These are phyloP conservation scores for Channa striata DNA, from an alignment of 2,797 vertebrate genomes.

Conservation along the genomic window DNA sequence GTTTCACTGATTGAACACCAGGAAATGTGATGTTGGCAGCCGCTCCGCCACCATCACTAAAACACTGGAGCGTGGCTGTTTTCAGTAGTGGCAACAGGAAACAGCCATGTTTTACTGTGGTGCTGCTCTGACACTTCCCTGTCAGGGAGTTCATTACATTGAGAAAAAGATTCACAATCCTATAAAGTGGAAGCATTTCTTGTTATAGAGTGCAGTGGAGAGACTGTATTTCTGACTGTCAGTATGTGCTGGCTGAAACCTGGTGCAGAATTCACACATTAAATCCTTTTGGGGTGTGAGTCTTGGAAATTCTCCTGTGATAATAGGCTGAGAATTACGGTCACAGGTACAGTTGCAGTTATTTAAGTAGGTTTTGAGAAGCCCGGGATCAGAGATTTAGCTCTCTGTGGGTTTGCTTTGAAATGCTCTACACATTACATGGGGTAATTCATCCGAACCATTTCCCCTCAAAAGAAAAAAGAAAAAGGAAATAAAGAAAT, in stretches of 20 bases:
- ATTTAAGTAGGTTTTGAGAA: conserved; percentile 26
- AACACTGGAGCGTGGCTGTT: conserved; percentile 33
- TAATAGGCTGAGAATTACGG: conserved; percentile 25
- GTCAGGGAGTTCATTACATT: conserved; percentile 63
- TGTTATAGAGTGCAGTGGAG: conserved; percentile 33
- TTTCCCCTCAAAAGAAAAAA: conserved; percentile 6
- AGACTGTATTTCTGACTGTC: conserved; percentile 22
- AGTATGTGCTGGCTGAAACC: conserved; percentile 21
- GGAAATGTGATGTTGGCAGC: conserved; percentile 47
- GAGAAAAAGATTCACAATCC: conserved; percentile 52
- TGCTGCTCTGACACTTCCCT: conserved; percentile 34
- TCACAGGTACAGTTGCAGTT: conserved; percentile 25
- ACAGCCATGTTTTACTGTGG: conserved; percentile 51
- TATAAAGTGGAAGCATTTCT: conserved; percentile 44
- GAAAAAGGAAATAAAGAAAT: conserved; percentile 40
- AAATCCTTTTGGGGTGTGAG: conserved; percentile 16
- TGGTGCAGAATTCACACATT: conserved; percentile 29
- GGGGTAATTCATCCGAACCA: conserved; percentile 35
- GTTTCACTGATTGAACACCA: conserved; percentile 56
- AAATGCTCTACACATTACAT: conserved; percentile 23
- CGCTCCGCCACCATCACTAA: conserved; percentile 26
- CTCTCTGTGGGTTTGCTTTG: conserved; percentile 17
- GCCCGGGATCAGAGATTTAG: conserved; percentile 4
- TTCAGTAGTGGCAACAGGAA: conserved; percentile 39
- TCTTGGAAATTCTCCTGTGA: conserved; percentile 15